These are phyloP conservation scores for Mythimna albipuncta DNA, from an alignment of 2,888 invertebrate genomes.

Conservation along the genomic window DNA sequence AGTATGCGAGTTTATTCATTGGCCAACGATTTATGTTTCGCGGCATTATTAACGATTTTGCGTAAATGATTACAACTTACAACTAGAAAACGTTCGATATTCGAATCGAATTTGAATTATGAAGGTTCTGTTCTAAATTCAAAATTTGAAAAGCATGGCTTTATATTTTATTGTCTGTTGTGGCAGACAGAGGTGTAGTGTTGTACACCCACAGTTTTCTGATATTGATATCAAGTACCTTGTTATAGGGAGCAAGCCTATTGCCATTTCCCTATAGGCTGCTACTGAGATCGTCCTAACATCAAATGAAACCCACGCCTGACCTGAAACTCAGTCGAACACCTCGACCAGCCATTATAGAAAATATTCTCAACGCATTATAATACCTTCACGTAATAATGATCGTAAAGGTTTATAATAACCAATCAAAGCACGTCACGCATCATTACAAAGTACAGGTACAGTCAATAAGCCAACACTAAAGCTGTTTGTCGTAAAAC, in stretches of 20 bases:
- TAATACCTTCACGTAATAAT: constrained; percentile 51
- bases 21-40: constrained; percentile 40
- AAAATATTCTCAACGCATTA: constrained; percentile 12
- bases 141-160: constrained; percentile 22
- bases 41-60: constrained; percentile 47
- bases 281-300: constrained; percentile 6
- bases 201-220: constrained; percentile 20
- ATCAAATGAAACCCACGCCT: constrained; percentile 34
- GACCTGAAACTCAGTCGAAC: constrained; percentile 2
- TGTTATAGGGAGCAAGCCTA: not conserved
- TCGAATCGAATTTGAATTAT: constrained; percentile 33
- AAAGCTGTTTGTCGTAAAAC: constrained; percentile 68
- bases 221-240: constrained; percentile 7
- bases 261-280: constrained; percentile 1
- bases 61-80: constrained; percentile 24
- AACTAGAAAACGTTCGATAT: constrained; percentile 28
- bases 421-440: constrained; percentile 42
- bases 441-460: constrained; percentile 52
- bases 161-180: constrained; percentile 14
- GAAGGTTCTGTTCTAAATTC: constrained; percentile 21
- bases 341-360: not conserved
- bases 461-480: constrained; percentile 58
- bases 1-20: constrained; percentile 57
- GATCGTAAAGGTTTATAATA: constrained; percentile 48
- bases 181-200: constrained; percentile 17